phyloP scores from a whole-genome alignment of 2,888 invertebrate species.

The Nemoura dubitans region DNA sequence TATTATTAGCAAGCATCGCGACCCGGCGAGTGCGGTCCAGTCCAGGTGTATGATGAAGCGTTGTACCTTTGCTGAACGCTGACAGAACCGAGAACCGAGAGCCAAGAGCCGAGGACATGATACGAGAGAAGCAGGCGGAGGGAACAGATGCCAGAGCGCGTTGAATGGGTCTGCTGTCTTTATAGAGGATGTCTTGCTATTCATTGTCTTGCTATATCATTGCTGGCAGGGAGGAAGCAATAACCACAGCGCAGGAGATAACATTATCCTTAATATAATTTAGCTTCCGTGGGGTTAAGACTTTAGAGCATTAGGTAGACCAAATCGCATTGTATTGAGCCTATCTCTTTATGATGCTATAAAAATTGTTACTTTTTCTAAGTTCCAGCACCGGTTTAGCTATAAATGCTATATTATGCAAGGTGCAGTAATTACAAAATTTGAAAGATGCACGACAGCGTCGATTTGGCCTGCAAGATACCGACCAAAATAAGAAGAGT shows the following conservation, averaged over 20 bases:
- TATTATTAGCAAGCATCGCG: neutral
- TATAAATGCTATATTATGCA: neutral
- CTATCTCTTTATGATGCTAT: neutral
- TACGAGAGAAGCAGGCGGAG: neutral
- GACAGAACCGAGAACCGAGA: neutral
- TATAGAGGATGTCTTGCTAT: neutral
- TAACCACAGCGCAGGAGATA: neutral
- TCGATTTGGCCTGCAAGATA: neutral
- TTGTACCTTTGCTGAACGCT: neutral
- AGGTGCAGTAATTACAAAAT: neutral
- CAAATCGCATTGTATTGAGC: neutral
- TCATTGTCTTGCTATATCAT: neutral
- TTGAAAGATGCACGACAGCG: neutral
- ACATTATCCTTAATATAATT: constrained; percentile 8
- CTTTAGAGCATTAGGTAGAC: neutral
- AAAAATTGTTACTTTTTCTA: neutral
- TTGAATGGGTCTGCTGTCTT: neutral
- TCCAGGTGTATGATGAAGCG: neutral
- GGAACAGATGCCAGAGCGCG: neutral
- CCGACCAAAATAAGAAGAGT: neutral
- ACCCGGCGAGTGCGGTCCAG: neutral
- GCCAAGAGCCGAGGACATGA: neutral
- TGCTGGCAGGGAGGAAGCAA: constrained; percentile 3
- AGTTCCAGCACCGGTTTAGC: neutral
- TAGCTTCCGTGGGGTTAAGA: neutral